phyloP scores from a whole-genome alignment of 1,140 invertebrate species.

The Mamestra configurata region DNA sequence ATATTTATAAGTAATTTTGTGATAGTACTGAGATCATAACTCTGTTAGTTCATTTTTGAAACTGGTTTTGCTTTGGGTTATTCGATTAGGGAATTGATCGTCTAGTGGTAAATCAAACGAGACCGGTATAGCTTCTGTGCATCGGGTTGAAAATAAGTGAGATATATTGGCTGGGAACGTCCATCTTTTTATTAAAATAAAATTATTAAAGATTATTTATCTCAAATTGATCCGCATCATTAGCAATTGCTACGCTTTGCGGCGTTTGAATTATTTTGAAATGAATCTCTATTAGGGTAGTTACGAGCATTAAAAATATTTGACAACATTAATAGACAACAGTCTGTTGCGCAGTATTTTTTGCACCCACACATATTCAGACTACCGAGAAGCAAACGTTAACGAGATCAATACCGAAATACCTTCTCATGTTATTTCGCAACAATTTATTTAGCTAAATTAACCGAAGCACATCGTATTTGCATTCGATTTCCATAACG shows the following conservation, averaged over 20 bases:
- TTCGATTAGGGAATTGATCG: slow-evolving; percentile 47
- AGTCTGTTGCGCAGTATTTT: background rate
- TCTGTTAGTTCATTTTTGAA: slow-evolving; percentile 23
- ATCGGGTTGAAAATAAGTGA: background rate
- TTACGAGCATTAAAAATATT: background rate
- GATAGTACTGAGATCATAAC: slow-evolving; percentile 37
- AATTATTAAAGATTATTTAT: background rate
- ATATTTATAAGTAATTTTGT: slow-evolving; percentile 51
- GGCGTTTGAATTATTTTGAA: too few relatives aligned
- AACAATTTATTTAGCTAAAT: slow-evolving; percentile 87
- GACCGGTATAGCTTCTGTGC: background rate
- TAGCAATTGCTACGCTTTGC: background rate
- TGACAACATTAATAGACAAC: background rate
- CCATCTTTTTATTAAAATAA: background rate
- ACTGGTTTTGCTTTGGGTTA: slow-evolving; percentile 45
- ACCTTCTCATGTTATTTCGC: slow-evolving; percentile 69
- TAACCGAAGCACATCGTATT: slow-evolving; percentile 82
- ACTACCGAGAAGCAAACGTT: slow-evolving; percentile 66
- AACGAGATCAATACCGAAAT: slow-evolving; percentile 81
- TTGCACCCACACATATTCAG: slow-evolving; percentile 61
- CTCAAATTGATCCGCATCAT: background rate
- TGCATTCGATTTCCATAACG: slow-evolving; percentile 88
- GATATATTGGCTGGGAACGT: background rate
- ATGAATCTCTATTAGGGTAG: background rate
- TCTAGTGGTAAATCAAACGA: slow-evolving; percentile 1